A percentile compares a stretch with the other conserved stretches of the same genome.
Conservation (phyloP, 2,113 vertebrate species). For the Strix aluco region DNA sequence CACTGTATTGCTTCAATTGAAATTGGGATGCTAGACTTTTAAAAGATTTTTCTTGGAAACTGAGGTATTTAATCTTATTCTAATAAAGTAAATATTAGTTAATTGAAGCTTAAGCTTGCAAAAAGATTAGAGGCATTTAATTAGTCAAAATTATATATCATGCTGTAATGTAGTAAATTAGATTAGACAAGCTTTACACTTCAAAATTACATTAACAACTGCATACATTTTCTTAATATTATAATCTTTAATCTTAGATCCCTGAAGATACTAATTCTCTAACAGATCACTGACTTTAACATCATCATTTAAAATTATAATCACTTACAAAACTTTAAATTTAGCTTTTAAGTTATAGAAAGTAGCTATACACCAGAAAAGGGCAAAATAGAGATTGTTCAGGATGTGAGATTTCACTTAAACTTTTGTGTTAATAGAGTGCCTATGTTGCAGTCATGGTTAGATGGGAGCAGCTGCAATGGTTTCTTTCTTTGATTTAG, state of each 20-base stretch:
- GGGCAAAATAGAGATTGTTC: background rate
- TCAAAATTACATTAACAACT: slow-evolving; percentile 39
- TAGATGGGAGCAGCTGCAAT: background rate
- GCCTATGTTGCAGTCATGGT: background rate
- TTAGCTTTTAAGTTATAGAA: background rate
- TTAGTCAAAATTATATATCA: slow-evolving; percentile 22
- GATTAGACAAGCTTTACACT: slow-evolving; percentile 27
- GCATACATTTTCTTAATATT: slow-evolving; percentile 12
- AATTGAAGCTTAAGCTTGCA: background rate
- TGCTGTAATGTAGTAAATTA: background rate
- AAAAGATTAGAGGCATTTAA: slow-evolving; percentile 41
- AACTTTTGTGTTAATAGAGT: background rate
- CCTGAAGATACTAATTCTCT: background rate
- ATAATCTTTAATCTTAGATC: slow-evolving; percentile 30
- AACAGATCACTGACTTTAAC: background rate
- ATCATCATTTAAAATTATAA: background rate
- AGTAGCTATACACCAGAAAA: background rate
- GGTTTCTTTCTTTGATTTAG: background rate
- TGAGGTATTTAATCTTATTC: background rate
- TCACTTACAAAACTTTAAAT: background rate
- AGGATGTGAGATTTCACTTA: background rate
- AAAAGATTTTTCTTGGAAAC: background rate
- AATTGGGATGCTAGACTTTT: background rate
- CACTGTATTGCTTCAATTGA: background rate
- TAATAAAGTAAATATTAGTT: slow-evolving; percentile 35